Conservation (phyloP, 1,140 invertebrate species). For the Drosophila malerkotliana region DNA sequence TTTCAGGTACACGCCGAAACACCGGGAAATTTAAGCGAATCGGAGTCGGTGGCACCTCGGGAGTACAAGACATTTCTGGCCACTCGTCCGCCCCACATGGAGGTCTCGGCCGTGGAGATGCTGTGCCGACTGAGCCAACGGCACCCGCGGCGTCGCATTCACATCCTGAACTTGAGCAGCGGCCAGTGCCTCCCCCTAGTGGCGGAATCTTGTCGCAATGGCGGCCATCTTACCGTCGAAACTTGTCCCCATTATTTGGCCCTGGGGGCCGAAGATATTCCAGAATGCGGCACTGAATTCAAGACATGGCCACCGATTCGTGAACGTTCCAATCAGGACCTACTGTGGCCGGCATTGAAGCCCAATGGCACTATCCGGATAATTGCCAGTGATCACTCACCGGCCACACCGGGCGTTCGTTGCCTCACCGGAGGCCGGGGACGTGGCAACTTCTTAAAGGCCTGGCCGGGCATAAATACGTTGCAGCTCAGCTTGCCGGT, state of each 20-base stretch:
- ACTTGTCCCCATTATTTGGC: conserved; percentile 91
- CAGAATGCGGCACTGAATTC: conserved; percentile 87
- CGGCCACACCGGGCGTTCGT: conserved; percentile 88
- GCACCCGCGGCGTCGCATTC: conserved; percentile 87
- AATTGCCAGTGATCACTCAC: conserved; percentile 90
- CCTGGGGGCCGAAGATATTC: conserved; percentile 87
- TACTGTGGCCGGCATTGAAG: conserved; percentile 86
- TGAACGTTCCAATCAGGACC: conserved; percentile 86
- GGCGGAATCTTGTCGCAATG: conserved; percentile 84
- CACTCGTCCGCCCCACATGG: conserved; percentile 88
- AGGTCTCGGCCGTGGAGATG: conserved; percentile 87
- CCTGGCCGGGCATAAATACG: conserved; percentile 90
- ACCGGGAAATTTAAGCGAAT: conserved; percentile 4
- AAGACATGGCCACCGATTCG: conserved; percentile 91
- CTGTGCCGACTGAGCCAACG: conserved; percentile 86
- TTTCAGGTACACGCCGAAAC: conserved; percentile 88
- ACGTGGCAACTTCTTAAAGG: conserved; percentile 87
- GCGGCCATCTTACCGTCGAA: conserved; percentile 87
- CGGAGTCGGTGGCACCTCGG: conserved; percentile 83
- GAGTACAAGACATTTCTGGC: conserved; percentile 87
- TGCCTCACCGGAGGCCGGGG: conserved; percentile 82
- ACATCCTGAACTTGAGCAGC: conserved; percentile 90
- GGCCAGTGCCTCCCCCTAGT: conserved; percentile 85
- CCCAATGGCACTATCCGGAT: conserved; percentile 84
- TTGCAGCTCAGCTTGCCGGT: conserved; percentile 89